phyloP scores from a whole-genome alignment of 2,797 vertebrate genomes.

The Gymnocypris eckloni region DNA sequence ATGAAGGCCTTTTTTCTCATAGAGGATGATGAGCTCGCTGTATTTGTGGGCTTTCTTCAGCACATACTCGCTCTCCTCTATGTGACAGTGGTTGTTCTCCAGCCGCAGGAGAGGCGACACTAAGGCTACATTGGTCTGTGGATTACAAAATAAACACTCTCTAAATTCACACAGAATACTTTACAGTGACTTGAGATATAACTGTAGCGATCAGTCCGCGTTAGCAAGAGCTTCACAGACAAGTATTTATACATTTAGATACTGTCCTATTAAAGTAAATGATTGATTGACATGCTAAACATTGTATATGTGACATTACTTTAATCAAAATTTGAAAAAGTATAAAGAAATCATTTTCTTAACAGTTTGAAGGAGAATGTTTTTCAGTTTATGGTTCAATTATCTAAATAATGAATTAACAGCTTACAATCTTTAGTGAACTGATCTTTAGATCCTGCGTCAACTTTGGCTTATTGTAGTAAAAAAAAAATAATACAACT shows the following conservation, averaged over 20 bases:
- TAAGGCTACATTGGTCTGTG: conserved; percentile 94
- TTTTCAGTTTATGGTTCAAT: neutral
- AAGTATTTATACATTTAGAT: neutral
- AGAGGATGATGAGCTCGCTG: conserved; percentile 97
- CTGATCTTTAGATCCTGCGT: neutral
- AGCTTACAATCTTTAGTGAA: neutral
- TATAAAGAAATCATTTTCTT: neutral
- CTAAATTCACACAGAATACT: neutral
- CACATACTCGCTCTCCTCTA: conserved; percentile 97
- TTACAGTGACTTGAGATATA: neutral
- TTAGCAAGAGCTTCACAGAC: neutral
- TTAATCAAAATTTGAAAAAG: neutral
- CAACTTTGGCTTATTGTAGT: neutral
- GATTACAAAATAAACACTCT: neutral
- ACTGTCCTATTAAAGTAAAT: neutral
- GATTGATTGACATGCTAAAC: too few species aligned
- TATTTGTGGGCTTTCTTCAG: conserved; percentile 98
- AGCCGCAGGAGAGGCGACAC: conserved; percentile 94
- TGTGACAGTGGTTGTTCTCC: conserved; percentile 99
- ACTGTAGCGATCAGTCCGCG: neutral
- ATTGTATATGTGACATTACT: neutral
- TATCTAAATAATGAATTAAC: neutral
- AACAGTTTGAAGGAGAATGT: neutral
- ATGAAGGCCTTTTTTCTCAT: conserved; percentile 97
- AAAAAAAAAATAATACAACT: neutral